Evolutionary conservation across 2,113 vertebrate genomes (phyloP).

Genomic region (Hyla sarda): DNA sequence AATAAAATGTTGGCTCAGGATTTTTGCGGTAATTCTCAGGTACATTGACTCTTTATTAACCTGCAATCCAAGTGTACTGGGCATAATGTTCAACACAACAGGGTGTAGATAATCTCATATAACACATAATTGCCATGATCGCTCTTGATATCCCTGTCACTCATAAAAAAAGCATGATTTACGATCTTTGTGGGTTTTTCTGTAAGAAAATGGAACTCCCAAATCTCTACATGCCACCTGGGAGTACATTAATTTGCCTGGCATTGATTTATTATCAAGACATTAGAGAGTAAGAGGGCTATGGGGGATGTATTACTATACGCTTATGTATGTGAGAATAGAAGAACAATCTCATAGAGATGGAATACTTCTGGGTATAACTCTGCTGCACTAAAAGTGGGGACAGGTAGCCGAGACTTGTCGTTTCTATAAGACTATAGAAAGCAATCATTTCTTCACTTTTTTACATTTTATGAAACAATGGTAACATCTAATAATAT

Average conservation of each 20-base stretch:
- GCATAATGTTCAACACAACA: slow-evolving; percentile 51
- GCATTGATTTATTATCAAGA: slow-evolving; percentile 58
- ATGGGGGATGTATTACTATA: slow-evolving; percentile 37
- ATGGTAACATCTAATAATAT: background rate
- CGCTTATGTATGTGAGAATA: slow-evolving; percentile 1
- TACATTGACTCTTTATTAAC: slow-evolving; percentile 39
- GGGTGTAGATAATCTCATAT: slow-evolving; percentile 55
- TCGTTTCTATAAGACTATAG: background rate
- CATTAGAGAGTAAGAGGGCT: slow-evolving; percentile 31
- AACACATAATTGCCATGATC: slow-evolving; percentile 56
- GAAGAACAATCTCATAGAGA: background rate
- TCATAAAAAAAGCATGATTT: slow-evolving; percentile 57
- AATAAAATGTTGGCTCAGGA: slow-evolving; percentile 34
- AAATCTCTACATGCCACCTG: slow-evolving; percentile 36
- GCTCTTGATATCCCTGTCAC: slow-evolving; percentile 55
- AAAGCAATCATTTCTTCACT: background rate
- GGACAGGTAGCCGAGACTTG: background rate
- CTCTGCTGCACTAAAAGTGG: background rate
- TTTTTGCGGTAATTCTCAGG: slow-evolving; percentile 42
- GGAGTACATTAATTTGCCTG: slow-evolving; percentile 55
- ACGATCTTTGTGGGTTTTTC: slow-evolving; percentile 43
- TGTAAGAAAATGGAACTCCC: slow-evolving; percentile 42
- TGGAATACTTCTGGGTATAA: background rate
- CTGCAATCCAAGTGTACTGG: slow-evolving; percentile 17
- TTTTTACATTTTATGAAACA: background rate